phyloP scores from a whole-genome alignment of 1,140 invertebrate genomes.

The Oedothorax gibbosus region DNA sequence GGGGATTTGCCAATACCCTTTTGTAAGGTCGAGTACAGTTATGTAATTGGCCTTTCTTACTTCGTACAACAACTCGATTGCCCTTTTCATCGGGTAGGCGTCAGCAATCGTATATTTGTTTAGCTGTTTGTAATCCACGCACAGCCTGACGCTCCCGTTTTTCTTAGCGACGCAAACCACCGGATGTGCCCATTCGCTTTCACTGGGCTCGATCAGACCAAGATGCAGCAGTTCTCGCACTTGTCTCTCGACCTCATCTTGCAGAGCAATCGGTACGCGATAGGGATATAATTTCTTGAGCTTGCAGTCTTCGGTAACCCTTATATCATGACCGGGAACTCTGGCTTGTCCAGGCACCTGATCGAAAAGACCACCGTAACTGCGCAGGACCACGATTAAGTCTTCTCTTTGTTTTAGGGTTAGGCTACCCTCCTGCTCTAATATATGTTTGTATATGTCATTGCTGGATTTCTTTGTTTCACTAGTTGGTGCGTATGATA shows the following conservation, averaged over 20 bases:
- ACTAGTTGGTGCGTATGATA: not conserved
- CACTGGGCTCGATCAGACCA: not conserved
- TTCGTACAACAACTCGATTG: constrained; percentile 67
- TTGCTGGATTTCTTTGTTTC: no score
- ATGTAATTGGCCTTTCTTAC: constrained; percentile 68
- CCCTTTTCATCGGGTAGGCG: constrained; percentile 70
- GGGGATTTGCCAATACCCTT: constrained; percentile 70
- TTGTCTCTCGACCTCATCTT: not conserved
- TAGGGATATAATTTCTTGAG: not conserved
- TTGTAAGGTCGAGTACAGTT: constrained; percentile 68
- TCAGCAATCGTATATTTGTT: constrained; percentile 64
- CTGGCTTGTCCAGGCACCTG: not conserved
- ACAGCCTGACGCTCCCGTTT: not conserved
- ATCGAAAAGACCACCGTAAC: not conserved
- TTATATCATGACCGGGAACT: not conserved
- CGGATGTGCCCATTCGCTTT: no score
- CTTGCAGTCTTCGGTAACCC: not conserved
- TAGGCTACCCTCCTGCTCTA: no score
- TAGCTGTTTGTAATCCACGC: not conserved
- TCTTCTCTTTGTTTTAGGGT: no score
- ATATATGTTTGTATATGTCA: no score
- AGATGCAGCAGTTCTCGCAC: not conserved
- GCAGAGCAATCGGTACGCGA: not conserved
- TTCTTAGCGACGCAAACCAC: no score
- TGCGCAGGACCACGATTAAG: no score